phyloP scores from a whole-genome alignment of 2,888 invertebrate species.

The Choristoneura rosaceana region DNA sequence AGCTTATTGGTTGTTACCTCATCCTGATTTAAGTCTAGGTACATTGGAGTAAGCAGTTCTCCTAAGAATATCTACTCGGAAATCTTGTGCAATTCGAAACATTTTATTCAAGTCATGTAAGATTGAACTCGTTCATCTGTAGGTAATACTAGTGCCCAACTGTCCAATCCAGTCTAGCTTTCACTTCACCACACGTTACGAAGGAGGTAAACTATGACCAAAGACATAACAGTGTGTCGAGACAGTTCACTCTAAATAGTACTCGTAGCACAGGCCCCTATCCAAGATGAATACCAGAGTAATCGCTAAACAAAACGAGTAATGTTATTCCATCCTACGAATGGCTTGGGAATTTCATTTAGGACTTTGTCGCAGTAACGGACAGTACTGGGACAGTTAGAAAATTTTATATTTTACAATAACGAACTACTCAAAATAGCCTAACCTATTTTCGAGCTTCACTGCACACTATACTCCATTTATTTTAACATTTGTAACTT shows the following conservation, averaged over 20 bases:
- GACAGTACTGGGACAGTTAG: too few species aligned
- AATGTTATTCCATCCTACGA: not conserved
- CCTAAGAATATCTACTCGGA: not conserved
- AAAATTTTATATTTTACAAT: too few species aligned
- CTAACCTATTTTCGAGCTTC: too few species aligned
- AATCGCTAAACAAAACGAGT: not conserved
- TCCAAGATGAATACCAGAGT: not conserved
- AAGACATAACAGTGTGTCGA: slow-evolving; percentile 15
- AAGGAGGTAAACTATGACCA: slow-evolving; percentile 12
- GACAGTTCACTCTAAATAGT: not conserved
- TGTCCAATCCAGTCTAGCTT: slow-evolving; percentile 38
- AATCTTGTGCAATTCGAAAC: not conserved
- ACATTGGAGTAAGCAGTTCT: too few species aligned
- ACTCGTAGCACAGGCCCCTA: not conserved
- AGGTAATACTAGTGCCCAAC: slow-evolving; percentile 32
- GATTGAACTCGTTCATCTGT: slow-evolving; percentile 5
- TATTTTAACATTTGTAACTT: too few species aligned
- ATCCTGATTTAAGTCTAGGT: too few species aligned
- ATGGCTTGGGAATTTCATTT: too few species aligned
- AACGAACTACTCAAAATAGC: too few species aligned
- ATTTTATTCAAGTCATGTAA: slow-evolving; percentile 19
- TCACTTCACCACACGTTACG: slow-evolving; percentile 30
- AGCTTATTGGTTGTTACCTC: too few species aligned
- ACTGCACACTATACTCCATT: too few species aligned
- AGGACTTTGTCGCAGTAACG: too few species aligned